These are phyloP conservation scores for Phocoena sinus DNA, from an alignment of 2,113 vertebrate genomes.

Conservation along the genomic window DNA sequence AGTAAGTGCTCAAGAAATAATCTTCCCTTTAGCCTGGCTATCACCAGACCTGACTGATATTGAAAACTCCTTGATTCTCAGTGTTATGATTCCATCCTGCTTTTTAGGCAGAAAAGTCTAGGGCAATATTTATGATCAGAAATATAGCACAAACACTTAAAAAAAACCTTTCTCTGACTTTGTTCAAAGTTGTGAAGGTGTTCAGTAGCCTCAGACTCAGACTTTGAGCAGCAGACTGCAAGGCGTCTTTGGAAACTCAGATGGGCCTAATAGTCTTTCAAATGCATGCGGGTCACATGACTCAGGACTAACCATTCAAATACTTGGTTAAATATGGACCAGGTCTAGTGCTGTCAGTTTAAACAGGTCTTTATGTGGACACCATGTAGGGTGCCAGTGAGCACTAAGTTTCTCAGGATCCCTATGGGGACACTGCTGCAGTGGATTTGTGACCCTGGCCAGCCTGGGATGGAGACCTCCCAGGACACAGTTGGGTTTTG, in stretches of 20 bases:
- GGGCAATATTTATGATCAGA: not conserved
- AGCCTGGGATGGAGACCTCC: not conserved
- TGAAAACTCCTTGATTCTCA: not conserved
- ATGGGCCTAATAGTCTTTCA: not conserved
- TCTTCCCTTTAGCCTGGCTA: not conserved
- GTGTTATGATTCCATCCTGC: not conserved
- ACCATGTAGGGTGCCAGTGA: not conserved
- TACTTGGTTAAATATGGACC: not conserved
- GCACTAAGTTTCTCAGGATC: not conserved
- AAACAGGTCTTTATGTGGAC: not conserved
- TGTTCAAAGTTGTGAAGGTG: not conserved
- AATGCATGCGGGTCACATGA: not conserved
- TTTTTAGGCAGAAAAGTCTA: not conserved
- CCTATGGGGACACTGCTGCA: not conserved
- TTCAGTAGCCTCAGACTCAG: not conserved
- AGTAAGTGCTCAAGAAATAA: not conserved
- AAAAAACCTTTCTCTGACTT: not conserved
- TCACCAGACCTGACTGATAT: not conserved
- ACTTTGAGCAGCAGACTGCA: not conserved
- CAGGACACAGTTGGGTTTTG: not conserved
- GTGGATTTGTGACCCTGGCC: not conserved
- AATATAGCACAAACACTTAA: not conserved
- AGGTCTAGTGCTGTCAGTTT: not conserved
- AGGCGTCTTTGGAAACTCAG: not conserved
- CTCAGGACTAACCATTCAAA: not conserved